Conservation (phyloP, 2,797 vertebrate genomes). For the Mionectes olivaceus region DNA sequence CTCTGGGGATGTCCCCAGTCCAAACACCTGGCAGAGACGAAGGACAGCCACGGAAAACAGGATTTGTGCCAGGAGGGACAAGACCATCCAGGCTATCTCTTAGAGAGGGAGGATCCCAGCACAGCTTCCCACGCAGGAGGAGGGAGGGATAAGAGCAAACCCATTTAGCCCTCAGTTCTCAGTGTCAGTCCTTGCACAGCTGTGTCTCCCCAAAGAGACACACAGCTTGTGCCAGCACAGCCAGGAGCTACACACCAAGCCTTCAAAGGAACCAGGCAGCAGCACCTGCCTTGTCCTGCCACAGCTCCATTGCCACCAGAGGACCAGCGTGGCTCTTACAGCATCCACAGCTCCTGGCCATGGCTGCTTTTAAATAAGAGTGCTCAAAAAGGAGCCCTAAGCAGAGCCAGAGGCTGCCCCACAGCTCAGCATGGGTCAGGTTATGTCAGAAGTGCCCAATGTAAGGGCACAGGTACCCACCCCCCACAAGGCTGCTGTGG, state of each 20-base stretch:
- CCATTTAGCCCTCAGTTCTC: background rate
- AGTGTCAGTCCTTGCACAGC: background rate
- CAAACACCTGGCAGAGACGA: constrained; percentile 7
- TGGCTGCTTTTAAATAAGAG: background rate
- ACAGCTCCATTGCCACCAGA: background rate
- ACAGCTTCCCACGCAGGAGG: background rate
- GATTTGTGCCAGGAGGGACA: background rate
- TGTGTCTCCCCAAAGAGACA: background rate
- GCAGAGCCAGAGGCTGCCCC: background rate
- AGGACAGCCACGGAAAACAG: constrained; percentile 12
- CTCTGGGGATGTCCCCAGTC: background rate
- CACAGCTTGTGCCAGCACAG: background rate
- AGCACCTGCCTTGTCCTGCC: background rate
- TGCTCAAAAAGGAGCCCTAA: background rate
- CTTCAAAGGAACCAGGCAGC: background rate
- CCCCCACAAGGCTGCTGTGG: background rate
- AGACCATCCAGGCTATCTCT: constrained; percentile 3
- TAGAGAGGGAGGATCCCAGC: background rate
- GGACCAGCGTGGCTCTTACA: background rate
- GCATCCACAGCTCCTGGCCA: background rate
- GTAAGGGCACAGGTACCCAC: background rate
- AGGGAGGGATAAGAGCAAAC: background rate
- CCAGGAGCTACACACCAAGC: background rate
- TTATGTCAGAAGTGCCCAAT: background rate
- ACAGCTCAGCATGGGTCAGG: background rate